Evolutionary conservation across 2,113 vertebrate genomes (phyloP).

Genomic region (Brienomyrus brachyistius): DNA sequence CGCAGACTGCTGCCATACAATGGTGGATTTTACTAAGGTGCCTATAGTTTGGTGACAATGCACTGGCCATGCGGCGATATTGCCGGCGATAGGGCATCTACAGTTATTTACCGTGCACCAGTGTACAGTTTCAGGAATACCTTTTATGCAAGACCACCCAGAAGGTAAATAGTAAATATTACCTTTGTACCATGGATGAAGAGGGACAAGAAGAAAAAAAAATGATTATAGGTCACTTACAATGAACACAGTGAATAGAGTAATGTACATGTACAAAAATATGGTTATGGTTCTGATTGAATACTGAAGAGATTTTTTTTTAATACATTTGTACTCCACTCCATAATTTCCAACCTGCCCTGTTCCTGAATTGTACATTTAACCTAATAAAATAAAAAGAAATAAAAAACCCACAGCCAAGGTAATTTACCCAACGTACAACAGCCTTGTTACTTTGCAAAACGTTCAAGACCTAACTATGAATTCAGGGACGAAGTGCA

Average conservation of each 20-base stretch:
- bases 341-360: not conserved
- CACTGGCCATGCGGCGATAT: not conserved
- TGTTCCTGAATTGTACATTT: not conserved
- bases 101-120: not conserved
- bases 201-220: not conserved
- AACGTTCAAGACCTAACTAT: not conserved
- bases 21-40: not conserved
- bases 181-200: not conserved
- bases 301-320: not conserved
- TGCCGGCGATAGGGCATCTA: not conserved
- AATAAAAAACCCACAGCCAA: not conserved
- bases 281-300: not conserved
- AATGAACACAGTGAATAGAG: not conserved
- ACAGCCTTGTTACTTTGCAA: not conserved
- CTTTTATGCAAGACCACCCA: not conserved
- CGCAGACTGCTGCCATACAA: not conserved
- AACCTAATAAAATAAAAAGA: not conserved
- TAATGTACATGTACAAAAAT: not conserved
- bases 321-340: not conserved
- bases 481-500: not conserved
- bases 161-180: not conserved
- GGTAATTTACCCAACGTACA: not conserved
- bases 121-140: not conserved
- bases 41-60: not conserved
- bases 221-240: not conserved